Percentiles rank a stretch among this genome's conserved stretches.
Conservation (phyloP, 2,113 vertebrate species). For the Lophura nycthemera region DNA sequence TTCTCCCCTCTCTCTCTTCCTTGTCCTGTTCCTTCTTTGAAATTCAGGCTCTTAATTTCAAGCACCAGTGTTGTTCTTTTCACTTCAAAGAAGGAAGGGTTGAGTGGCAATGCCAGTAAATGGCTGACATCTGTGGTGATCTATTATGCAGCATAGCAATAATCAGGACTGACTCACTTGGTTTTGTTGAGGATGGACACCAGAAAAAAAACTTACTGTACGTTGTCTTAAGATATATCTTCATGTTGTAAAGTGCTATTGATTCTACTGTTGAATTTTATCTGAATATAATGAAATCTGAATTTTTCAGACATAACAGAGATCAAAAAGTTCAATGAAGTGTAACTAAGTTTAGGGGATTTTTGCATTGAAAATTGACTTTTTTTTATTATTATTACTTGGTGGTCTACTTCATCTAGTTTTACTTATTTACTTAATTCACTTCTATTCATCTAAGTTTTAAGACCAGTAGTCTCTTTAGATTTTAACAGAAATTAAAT, state of each 20-base stretch:
- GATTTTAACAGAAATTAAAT: neutral
- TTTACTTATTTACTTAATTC: neutral
- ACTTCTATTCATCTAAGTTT: neutral
- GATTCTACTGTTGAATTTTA: neutral
- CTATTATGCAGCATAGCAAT: neutral
- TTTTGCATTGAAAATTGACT: neutral
- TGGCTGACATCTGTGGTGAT: neutral
- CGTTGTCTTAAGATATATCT: neutral
- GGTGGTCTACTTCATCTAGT: neutral
- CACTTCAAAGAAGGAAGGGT: neutral
- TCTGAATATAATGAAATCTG: neutral
- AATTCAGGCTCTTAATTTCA: neutral
- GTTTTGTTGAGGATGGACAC: neutral
- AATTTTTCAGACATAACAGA: neutral
- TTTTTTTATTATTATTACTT: neutral
- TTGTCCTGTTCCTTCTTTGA: neutral
- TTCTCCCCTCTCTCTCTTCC: neutral
- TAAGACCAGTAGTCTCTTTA: neutral
- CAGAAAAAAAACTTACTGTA: neutral
- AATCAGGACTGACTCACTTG: neutral
- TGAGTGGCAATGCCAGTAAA: neutral
- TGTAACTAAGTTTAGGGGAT: fast-evolving
- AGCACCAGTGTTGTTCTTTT: neutral
- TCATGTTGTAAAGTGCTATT: neutral
- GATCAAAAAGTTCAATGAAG: neutral